These are phyloP conservation scores for Julus scandinavius DNA, from an alignment of 2,888 invertebrate genomes.

Conservation along the genomic window DNA sequence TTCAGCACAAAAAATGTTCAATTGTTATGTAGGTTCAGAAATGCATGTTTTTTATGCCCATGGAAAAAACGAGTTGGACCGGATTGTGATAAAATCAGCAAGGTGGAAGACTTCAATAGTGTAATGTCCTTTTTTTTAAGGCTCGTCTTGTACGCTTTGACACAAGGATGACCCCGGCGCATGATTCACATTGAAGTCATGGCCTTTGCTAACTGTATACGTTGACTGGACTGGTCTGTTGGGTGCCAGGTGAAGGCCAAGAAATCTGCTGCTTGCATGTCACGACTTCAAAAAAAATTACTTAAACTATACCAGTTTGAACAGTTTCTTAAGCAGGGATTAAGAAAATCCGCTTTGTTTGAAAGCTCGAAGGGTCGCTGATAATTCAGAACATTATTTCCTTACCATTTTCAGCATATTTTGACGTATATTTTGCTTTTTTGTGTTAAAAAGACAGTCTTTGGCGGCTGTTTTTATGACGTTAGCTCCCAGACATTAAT, in stretches of 20 bases:
- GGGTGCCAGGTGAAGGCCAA: slow-evolving; percentile 7
- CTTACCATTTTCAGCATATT: too few species aligned
- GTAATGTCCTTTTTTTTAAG: background rate
- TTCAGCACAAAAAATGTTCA: background rate
- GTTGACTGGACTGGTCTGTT: background rate
- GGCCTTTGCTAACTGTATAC: background rate
- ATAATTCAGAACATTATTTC: too few species aligned
- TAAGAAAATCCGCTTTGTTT: background rate
- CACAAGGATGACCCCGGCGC: background rate
- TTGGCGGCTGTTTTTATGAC: too few species aligned
- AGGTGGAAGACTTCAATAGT: slow-evolving; percentile 18
- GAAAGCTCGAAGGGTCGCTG: background rate
- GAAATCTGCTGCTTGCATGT: background rate
- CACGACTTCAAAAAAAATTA: background rate
- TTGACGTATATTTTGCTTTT: too few species aligned
- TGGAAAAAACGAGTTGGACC: slow-evolving; percentile 23
- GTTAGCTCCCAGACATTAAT: too few species aligned
- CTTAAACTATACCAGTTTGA: background rate
- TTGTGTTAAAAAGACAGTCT: too few species aligned
- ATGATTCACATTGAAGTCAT: slow-evolving; percentile 18
- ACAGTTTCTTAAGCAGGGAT: background rate
- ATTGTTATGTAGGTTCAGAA: background rate
- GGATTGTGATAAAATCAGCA: slow-evolving; percentile 13
- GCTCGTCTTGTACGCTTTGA: slow-evolving; percentile 5
- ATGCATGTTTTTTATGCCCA: background rate